phyloP scores from a whole-genome alignment of 1,140 invertebrate genomes.

The Cotesia chilonis region DNA sequence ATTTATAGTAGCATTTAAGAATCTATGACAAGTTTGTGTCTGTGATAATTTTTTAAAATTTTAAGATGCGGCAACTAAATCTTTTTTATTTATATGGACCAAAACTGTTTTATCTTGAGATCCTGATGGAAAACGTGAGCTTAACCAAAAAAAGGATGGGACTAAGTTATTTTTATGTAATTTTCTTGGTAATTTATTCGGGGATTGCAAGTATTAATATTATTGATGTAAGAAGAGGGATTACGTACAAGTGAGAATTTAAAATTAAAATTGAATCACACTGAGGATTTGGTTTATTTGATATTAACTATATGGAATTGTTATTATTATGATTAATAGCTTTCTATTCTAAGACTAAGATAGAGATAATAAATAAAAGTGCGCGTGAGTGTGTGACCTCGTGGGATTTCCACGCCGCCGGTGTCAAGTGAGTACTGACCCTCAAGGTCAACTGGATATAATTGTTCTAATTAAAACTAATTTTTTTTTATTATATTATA shows the following conservation, averaged over 20 bases:
- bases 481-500: background rate
- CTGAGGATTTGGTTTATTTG: background rate
- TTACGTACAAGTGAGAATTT: background rate
- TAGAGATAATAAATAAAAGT: background rate
- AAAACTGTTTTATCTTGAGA: conserved; percentile 26
- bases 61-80: too few relatives aligned
- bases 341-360: background rate
- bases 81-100: background rate
- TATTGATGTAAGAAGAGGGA: background rate
- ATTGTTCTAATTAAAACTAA: conserved; percentile 13
- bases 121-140: conserved; percentile 8
- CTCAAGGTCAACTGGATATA: conserved; percentile 20
- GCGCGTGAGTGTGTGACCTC: conserved; percentile 23
- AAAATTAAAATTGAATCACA: background rate
- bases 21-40: too few relatives aligned
- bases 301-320: background rate
- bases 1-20: too few relatives aligned
- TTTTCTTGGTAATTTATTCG: background rate
- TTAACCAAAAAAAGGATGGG: conserved; percentile 11
- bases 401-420: conserved; percentile 6
- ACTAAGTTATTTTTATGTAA: background rate
- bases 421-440: conserved; percentile 24
- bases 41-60: too few relatives aligned
- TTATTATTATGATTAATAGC: background rate
- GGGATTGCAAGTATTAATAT: background rate